Evolutionary conservation across 2,888 invertebrate species (phyloP), one percentile per base, ranked within the genome.

Genomic region (Stenoptilia bipunctidactyla): DNA sequence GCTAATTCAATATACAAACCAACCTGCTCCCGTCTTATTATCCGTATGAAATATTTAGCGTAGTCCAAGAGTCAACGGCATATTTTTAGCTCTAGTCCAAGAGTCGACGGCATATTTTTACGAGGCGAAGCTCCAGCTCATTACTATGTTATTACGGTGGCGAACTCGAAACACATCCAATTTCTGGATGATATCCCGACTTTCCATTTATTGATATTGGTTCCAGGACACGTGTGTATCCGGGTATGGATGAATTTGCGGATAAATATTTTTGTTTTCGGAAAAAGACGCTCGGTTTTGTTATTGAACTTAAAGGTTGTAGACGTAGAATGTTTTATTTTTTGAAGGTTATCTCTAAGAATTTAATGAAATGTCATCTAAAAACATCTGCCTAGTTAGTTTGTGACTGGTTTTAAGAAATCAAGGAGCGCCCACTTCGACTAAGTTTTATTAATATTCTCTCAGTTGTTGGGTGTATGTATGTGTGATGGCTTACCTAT

Each of bases 151-250:
- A 83, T 82, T 79, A 82, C 76, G 59, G 63, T 64, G 67, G 61
- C 59, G 52, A 68, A 71, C 67, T 69, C 73, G 70, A 76, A 74
- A 73, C 79, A 79, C 82, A 83, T 83, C 83, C 83, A 83, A 83
- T 83, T 83, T 82, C 72, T 20, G 20, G 20, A 20, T 20, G 20
- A 20, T 20, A 20, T 20, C 20, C 75, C 76, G 68, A 75, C 74
- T 71, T 74, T 73, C 69, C 79, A 80, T 83, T 82, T 83, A 83
- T 83, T 82, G 83, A 82, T 83, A 83, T 83, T 82, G 83, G 82
- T 77, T 82, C 69, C 79, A 77, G 77, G 77, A 69, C 62, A 64
- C 62, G 64, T 64, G 68, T 63, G 67, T 61, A 20, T 20, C 4
- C 3, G 20, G 20, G 44, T 40, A 39, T 34, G 36, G 36, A 45